Evolutionary conservation across 2,888 invertebrate genomes (phyloP), one percentile per base, ranked within the genome.

Genomic region (Drosophila hawaiiensis): DNA sequence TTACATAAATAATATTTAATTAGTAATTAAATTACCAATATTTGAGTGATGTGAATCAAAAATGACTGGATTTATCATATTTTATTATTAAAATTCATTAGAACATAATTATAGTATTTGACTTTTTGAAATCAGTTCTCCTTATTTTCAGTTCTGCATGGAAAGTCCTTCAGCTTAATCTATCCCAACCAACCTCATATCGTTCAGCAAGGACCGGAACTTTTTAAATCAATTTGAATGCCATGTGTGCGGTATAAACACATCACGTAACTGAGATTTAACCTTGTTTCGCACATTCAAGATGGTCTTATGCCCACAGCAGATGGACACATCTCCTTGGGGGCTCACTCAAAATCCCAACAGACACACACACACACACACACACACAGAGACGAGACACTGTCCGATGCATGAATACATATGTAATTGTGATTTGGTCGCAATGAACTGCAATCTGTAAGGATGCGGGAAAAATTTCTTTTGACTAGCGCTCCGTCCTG

Each of bases 261-360:
- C 63, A 78, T 76, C 90, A 88, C 88, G 88, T 80, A 83, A 61
- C 78, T 73, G 75, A 83, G 81, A 75, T 88, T 88, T 88, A 76
- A 80, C 88, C 85, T 90, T 90, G 76, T 74, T 78, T 59, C 49
- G 68, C 59, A 68, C 71, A 67, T 68, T 52, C 63, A 16, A 25
- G 25, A 47, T 47, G 25, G 25, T 28, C 14, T 14, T 16, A 16
- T 29, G 39, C 9, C 41, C 54, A 49, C 54, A 65, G 59, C 65
- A 39, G 58, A 55, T 76, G 58, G 10, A 47, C 25, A 9, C 47
- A 47, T 47, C 28, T 19, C 33, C 74, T 33, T 43, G 10, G 39
- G 72, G 53, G 28, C 47, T 62, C 35, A 39, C 70, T 58, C 59
- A 39, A 54, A 66, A 54, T 67, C 73, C 78, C 80, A 74, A 70